Evolutionary conservation across 1,140 invertebrate genomes (phyloP), one percentile per base, ranked within the genome.

Genomic region (Anadara kagoshimensis): DNA sequence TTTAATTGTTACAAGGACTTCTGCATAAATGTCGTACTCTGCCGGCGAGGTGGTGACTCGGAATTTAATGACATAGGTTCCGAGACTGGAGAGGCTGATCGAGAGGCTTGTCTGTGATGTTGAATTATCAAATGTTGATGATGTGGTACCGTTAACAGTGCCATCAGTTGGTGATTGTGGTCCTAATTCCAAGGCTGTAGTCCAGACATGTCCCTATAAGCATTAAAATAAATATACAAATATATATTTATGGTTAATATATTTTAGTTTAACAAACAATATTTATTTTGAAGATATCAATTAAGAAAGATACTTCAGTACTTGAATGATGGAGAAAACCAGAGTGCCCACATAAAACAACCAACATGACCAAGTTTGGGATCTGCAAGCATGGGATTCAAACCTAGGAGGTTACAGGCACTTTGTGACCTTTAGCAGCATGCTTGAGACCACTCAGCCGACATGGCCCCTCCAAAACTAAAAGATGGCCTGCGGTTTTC

Each of bases 141-240:
- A 36, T 24, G 58, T 73, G 0, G 49, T 53, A n/a, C 76, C 74
- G 14, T 47, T 24, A 18, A 83, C 29, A 11, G 26, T 43, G 10
- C 78, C 81, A 22, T 56, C 24, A 47, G 74, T 75, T n/a, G 65
- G 47, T 44, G 66, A 57, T 7, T 68, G 56, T 16, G 67, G 64
- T n/a, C 56, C 45, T n/a, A 83, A 18, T 47, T 69, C 59, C 12
- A 72, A 78, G 3, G 54, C 47, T 3, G 64, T 71, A 22, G 41
- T 56, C 81, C 81, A 83, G 1, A 68, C 73, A 56, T 81, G 81
- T 26, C 65, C 68, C 81, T 83, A 57, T n/a, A 62, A 64, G 20
- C 41, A 53, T 20, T 54, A 29, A 29, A 49, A 16, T 20, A 18
- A 7, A 43, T 49, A 3, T 16, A 49, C 18, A 3, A 5, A 29